Base-by-base conservation (phyloP, 2,888 invertebrate species). In the Mystacides longicornis region DNA sequence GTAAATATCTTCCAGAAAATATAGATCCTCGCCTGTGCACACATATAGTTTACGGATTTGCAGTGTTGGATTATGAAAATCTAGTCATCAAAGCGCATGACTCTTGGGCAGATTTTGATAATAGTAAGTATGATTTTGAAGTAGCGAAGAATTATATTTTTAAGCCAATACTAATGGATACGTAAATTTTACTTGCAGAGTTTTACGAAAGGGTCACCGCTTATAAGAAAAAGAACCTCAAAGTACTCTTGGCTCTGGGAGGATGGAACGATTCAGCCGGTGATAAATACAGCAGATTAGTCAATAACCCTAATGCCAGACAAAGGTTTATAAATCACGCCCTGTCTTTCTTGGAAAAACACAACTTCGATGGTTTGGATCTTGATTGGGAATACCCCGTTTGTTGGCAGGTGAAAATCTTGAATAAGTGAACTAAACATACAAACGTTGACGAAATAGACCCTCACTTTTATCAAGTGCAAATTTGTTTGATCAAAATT, bases 301-400 rank as follows among this genome's bases (percentile, higher is more conserved):
- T 92, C 1, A 87, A 91, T 64, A 86, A 80, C 67, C 83, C 89
- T 0, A 68, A 79, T 1, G 83, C 89, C 0, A 79, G 93, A 51
- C 76, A 78, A 0, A 81, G 82, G 60, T 94, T 93, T 65, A 81
- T 92, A 7, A 76, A 78, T 3, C 86, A 93, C 63, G 85, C 83
- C 0, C 65, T 93, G 1, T 77, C 83, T 60, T 93, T 93, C 67
- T 72, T 93, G 47, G 83, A 87, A 60, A 86, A 87, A 66, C 84
- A 89, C 64, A 81, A 83, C 51, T 95, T 95, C 67, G 92, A 95
- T 66, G 95, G 95, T n/a, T 74, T 94, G n/a, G 93, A 93, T 69
- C 74, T 95, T 49, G 94, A 94, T 67, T 95, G 93, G 93, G 94
- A 95, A 67, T 95, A 95, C 71, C 95, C 95, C 0, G 87, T 86